Evolutionary conservation across 1,140 invertebrate genomes (phyloP).

Genomic region (Schlechtendalia chinensis): DNA sequence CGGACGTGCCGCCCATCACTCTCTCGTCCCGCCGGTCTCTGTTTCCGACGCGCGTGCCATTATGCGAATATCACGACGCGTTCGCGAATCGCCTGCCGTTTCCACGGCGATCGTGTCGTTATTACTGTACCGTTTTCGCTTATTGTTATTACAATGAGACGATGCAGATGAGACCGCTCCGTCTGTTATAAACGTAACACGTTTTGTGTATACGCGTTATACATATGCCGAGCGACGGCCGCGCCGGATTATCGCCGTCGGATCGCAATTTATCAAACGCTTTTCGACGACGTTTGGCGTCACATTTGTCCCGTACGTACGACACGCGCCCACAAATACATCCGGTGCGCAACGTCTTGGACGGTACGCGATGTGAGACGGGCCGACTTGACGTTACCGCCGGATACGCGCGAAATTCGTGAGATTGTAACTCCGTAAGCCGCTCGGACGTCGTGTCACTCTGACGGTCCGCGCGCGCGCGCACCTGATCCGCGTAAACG

Average conservation of each 20-base stretch:
- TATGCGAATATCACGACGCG: not conserved
- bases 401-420: not conserved
- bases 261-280: conserved; percentile 28
- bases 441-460: too few relatives aligned
- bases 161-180: conserved; percentile 15
- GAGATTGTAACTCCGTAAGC: conserved; percentile 15
- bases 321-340: too few relatives aligned
- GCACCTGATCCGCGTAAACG: too few relatives aligned
- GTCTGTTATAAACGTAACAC: not conserved
- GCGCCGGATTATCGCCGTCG: conserved; percentile 4
- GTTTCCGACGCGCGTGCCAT: not conserved
- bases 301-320: conserved; percentile 20
- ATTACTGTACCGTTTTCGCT: not conserved
- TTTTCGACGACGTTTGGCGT: not conserved
- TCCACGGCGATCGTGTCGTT: not conserved
- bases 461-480: too few relatives aligned
- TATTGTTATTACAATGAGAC: conserved; percentile 10
- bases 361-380: not conserved
- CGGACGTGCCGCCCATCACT: conserved; percentile 38
- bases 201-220: too few relatives aligned
- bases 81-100: conserved; percentile 20
- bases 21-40: too few relatives aligned
- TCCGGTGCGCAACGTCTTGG: too few relatives aligned
- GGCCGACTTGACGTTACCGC: not conserved
- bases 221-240: too few relatives aligned